Evolutionary conservation across 2,113 vertebrate species (phyloP).

Genomic region (Dendrocopos noguchii): DNA sequence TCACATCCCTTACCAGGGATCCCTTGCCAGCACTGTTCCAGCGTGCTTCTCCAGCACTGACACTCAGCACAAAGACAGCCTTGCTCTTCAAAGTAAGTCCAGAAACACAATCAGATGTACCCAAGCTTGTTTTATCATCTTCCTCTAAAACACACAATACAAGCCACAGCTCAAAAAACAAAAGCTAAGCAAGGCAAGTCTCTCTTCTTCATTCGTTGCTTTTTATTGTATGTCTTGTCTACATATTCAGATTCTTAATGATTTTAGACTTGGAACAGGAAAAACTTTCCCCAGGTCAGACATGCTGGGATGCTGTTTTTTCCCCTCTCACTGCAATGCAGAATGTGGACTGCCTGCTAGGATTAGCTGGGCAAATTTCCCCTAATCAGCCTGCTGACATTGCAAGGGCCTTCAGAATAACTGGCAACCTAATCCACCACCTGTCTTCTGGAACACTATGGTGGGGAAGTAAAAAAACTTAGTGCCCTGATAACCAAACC

Average conservation of each 20-base stretch:
- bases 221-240: not conserved
- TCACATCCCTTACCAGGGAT: rapidly evolving
- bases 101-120: not conserved
- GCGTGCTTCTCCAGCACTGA: not conserved
- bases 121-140: not conserved
- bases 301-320: not conserved
- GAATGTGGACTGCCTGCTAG: not conserved
- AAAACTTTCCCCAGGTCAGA: not conserved
- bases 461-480: not conserved
- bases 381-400: conserved; percentile 4
- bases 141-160: not conserved
- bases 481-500: not conserved
- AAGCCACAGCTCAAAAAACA: not conserved
- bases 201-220: not conserved
- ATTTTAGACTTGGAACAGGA: not conserved
- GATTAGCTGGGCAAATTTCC: not conserved
- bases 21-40: not conserved
- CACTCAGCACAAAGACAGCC: not conserved
- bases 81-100: not conserved
- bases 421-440: not conserved
- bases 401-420: not conserved
- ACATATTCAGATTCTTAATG: not conserved
- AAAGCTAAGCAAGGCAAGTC: not conserved
- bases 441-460: not conserved
- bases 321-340: not conserved